A percentile compares a stretch with the other conserved stretches of the same genome.
phyloP scores from a whole-genome alignment of 2,888 invertebrate genomes.

The Arrhopalites spinosus region DNA sequence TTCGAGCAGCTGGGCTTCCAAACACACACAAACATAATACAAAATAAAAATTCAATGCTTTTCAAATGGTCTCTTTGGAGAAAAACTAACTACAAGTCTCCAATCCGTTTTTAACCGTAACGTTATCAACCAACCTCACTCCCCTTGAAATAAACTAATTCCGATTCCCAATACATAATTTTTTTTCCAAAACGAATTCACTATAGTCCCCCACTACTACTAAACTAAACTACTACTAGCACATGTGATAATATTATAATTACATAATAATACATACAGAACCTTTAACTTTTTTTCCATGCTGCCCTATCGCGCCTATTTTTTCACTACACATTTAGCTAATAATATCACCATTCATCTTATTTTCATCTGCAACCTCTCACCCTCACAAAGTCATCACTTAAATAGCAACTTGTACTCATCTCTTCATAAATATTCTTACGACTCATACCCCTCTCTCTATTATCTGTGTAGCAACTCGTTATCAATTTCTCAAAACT shows the following conservation, averaged over 20 bases:
- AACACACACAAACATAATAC: constrained; percentile 1
- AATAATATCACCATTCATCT: constrained; percentile 11
- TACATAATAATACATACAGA: neutral
- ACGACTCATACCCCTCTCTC: neutral
- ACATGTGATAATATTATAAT: neutral
- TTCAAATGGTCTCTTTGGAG: constrained; percentile 13
- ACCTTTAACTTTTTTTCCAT: constrained; percentile 26
- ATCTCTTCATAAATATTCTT: neutral
- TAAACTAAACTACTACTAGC: neutral
- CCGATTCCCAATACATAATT: constrained; percentile 28
- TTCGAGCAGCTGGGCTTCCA: constrained; percentile 26
- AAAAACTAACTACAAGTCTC: constrained; percentile 20
- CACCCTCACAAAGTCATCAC: constrained; percentile 22
- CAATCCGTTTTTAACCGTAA: constrained; percentile 39
- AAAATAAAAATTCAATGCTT: neutral
- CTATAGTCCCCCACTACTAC: neutral
- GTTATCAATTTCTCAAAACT: neutral
- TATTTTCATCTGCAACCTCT: constrained; percentile 30
- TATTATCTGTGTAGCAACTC: neutral
- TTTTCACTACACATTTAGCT: constrained; percentile 16
- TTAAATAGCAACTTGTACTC: neutral
- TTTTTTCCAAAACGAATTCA: neutral
- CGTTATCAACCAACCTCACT: constrained; percentile 36
- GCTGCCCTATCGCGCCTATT: constrained; percentile 27
- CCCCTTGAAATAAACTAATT: constrained; percentile 36